phyloP scores from a whole-genome alignment of 2,113 vertebrate genomes.

The Halichoerus grypus region DNA sequence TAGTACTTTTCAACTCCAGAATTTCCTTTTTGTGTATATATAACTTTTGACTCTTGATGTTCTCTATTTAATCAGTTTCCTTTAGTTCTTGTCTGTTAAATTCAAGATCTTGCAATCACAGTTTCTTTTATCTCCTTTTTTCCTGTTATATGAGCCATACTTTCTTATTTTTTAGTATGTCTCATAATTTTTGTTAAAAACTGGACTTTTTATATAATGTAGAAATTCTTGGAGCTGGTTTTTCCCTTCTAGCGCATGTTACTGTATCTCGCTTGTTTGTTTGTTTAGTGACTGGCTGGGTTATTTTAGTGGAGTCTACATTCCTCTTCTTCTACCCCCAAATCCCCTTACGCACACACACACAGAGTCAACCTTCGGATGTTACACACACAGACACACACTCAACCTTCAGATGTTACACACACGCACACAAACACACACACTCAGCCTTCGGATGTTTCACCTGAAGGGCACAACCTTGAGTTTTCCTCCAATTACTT shows the following conservation, averaged over 20 bases:
- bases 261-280: neutral
- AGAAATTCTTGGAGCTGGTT: neutral
- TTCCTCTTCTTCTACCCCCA: neutral
- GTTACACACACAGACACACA: neutral
- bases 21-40: neutral
- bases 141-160: neutral
- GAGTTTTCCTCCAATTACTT: neutral
- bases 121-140: neutral
- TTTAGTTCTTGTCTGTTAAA: neutral
- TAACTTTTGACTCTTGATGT: neutral
- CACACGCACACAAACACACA: neutral
- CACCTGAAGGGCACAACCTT: neutral
- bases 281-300: neutral
- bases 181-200: neutral
- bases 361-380: neutral
- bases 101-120: neutral
- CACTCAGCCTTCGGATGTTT: neutral
- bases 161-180: neutral
- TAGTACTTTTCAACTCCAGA: neutral
- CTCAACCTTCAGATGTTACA: neutral
- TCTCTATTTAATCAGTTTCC: neutral
- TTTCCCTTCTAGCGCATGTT: neutral
- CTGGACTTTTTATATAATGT: neutral
- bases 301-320: neutral
- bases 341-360: neutral